phyloP scores from a whole-genome alignment of 2,888 invertebrate species.

The Drosophila phalerata region DNA sequence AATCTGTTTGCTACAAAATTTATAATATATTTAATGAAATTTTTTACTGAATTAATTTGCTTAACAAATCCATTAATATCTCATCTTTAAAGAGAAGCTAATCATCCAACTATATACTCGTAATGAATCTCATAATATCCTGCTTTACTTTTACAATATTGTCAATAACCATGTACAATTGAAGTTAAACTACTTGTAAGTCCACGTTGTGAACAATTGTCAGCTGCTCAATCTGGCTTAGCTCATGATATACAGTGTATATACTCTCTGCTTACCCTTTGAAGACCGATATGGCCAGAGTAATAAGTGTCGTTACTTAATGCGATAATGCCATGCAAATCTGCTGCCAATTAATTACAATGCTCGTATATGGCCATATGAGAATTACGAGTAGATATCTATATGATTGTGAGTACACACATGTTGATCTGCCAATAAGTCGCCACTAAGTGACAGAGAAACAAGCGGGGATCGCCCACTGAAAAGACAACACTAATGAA shows the following conservation, averaged over 20 bases:
- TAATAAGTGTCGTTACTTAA: slow-evolving; percentile 51
- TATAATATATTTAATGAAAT: no score
- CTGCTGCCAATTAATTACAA: slow-evolving; percentile 69
- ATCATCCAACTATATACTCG: not conserved
- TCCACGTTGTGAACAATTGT: slow-evolving; percentile 30
- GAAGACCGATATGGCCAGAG: slow-evolving; percentile 19
- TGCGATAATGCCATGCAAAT: slow-evolving; percentile 67
- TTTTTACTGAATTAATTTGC: no score
- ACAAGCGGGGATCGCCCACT: slow-evolving; percentile 64
- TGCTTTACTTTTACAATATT: slow-evolving; percentile 5
- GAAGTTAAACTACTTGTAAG: slow-evolving; percentile 24
- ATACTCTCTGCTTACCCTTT: slow-evolving; percentile 11
- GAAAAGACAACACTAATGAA: slow-evolving; percentile 74
- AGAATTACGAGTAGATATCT: slow-evolving; percentile 25
- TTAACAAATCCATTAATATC: no score
- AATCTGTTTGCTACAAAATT: no score
- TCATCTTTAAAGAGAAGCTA: not conserved
- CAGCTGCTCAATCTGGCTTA: slow-evolving; percentile 29
- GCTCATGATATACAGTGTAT: slow-evolving; percentile 14
- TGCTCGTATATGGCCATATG: slow-evolving; percentile 14
- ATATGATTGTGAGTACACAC: slow-evolving; percentile 33
- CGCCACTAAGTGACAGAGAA: slow-evolving; percentile 60
- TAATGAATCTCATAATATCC: not conserved
- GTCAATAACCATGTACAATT: slow-evolving; percentile 3
- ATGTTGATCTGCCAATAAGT: slow-evolving; percentile 71